A percentile compares a stretch with the other conserved stretches of the same genome.
Evolutionary conservation across 2,113 vertebrate genomes (phyloP).

Genomic region (Ammodytes dubius): DNA sequence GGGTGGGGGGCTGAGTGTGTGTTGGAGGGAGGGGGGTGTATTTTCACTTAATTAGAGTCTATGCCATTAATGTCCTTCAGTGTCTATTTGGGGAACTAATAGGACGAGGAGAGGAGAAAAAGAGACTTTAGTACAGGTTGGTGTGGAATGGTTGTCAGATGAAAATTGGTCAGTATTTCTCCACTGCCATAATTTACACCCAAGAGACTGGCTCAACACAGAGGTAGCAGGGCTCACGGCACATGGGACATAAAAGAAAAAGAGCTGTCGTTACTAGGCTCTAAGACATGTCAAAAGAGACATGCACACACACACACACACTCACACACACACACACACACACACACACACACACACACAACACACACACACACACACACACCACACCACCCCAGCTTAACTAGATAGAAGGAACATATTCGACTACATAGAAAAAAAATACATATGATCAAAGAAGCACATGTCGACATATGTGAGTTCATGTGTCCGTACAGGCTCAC

Average conservation of each 20-base stretch:
- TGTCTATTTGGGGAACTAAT: not conserved
- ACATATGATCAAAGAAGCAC: slow-evolving; percentile 15
- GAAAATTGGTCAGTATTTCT: slow-evolving; percentile 62
- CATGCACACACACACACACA: not conserved
- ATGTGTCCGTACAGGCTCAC: slow-evolving; percentile 7
- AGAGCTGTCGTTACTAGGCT: slow-evolving; percentile 39
- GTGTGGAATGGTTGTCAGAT: slow-evolving; percentile 54
- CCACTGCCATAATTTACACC: slow-evolving; percentile 40
- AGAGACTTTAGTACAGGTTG: slow-evolving; percentile 35
- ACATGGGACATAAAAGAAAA: slow-evolving; percentile 57
- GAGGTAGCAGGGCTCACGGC: slow-evolving; percentile 51
- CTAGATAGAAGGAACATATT: not conserved
- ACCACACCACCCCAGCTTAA: not conserved
- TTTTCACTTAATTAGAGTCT: not conserved
- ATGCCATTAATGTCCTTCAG: not conserved
- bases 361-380: slow-evolving; percentile 7
- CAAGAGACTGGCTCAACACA: slow-evolving; percentile 44
- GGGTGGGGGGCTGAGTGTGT: not conserved
- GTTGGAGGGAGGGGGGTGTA: not conserved
- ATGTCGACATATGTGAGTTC: slow-evolving; percentile 1
- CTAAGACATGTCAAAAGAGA: slow-evolving; percentile 16
- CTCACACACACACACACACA: too few relatives aligned
- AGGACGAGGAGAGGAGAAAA: not conserved
- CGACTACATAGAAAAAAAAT: not conserved
- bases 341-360: not conserved